Percentiles rank a stretch among this genome's conserved stretches.
Conservation (phyloP, 2,797 vertebrate species). For the Cyclopterus lumpus region DNA sequence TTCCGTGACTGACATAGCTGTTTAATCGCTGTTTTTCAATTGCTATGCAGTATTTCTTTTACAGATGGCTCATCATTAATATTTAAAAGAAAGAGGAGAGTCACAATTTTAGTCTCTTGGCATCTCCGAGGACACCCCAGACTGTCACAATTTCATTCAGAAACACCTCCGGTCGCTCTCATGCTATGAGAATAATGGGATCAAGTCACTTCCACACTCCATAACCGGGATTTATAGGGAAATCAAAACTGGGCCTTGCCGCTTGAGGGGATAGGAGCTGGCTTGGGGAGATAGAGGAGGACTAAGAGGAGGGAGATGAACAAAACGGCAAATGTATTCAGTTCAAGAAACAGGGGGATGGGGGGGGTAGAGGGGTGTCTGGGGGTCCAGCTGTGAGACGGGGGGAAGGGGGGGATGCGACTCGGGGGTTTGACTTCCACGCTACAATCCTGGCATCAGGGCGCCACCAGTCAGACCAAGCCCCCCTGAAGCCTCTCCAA, state of each 20-base stretch:
- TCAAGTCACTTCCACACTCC: conserved; percentile 80
- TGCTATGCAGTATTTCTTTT: conserved; percentile 41
- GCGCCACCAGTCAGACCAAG: conserved; percentile 52
- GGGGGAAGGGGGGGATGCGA: conserved; percentile 35
- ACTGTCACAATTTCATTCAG: conserved; percentile 75
- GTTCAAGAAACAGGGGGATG: conserved; percentile 26
- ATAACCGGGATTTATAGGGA: conserved; percentile 84
- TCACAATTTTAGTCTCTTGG: conserved; percentile 60
- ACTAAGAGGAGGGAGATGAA: conserved; percentile 59
- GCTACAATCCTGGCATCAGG: conserved; percentile 57
- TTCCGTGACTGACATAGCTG: conserved; percentile 22
- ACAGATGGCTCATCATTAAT: conserved; percentile 65
- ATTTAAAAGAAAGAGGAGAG: conserved; percentile 73
- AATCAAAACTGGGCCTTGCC: conserved; percentile 78
- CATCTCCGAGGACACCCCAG: conserved; percentile 63
- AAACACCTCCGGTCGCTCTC: conserved; percentile 77
- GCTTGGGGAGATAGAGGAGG: conserved; percentile 58
- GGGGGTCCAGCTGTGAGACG: conserved; percentile 43
- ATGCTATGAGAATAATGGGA: conserved; percentile 81
- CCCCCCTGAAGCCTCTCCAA: conserved; percentile 65
- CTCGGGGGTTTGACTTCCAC: conserved; percentile 67
- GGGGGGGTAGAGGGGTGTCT: conserved; percentile 26
- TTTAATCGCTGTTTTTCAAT: conserved; percentile 48
- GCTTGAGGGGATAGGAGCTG: conserved; percentile 72
- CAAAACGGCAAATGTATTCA: conserved; percentile 67